These are phyloP conservation scores for Premnoplex brunnescens DNA, from an alignment of 2,797 vertebrate genomes.

Conservation along the genomic window DNA sequence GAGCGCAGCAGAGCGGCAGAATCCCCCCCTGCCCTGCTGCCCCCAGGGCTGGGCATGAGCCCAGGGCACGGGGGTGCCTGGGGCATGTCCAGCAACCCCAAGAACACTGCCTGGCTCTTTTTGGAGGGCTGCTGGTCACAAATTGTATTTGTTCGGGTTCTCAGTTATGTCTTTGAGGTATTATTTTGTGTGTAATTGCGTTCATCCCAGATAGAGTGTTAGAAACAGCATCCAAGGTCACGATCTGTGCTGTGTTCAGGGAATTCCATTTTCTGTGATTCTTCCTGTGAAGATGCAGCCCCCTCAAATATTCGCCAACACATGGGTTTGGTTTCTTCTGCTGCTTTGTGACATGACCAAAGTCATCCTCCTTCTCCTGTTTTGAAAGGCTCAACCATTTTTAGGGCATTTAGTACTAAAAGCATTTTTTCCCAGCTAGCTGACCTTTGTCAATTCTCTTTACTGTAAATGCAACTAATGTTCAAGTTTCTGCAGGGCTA, in stretches of 20 bases:
- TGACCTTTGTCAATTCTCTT: background rate
- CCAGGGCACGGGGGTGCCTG: background rate
- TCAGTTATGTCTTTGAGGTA: rapidly evolving
- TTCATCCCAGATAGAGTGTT: background rate
- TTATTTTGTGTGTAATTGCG: background rate
- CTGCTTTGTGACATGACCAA: background rate
- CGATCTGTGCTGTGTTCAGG: background rate
- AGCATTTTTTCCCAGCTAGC: background rate
- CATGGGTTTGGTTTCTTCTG: background rate
- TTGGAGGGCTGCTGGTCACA: background rate
- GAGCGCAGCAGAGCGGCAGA: background rate
- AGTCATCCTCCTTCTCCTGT: background rate
- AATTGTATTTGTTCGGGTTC: background rate
- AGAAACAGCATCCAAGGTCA: background rate
- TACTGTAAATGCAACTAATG: background rate
- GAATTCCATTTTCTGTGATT: background rate
- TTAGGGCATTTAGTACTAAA: background rate
- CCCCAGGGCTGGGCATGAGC: background rate
- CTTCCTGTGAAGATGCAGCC: background rate
- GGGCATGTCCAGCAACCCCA: background rate
- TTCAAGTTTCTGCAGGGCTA: background rate
- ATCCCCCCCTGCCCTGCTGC: background rate
- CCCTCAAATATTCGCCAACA: background rate
- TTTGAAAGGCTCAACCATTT: background rate
- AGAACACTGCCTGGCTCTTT: background rate